A percentile compares a stretch with the other conserved stretches of the same genome.
Evolutionary conservation across 2,797 vertebrate species (phyloP).

Genomic region (Botia almorhae): DNA sequence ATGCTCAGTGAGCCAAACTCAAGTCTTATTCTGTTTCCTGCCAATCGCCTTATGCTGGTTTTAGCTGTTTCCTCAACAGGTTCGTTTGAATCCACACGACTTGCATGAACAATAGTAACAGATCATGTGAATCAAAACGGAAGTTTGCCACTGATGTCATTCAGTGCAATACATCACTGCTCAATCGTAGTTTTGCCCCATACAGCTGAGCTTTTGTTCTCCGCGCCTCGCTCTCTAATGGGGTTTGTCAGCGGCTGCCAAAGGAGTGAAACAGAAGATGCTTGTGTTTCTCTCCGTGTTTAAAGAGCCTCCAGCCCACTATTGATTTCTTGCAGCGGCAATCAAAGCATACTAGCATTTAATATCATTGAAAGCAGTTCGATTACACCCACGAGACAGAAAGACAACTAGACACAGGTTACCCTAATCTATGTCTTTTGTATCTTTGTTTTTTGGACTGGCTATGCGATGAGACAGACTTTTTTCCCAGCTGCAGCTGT

Average conservation of each 20-base stretch:
- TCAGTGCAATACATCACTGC: neutral
- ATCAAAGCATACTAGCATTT: slow-evolving; percentile 47
- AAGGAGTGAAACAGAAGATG: slow-evolving; percentile 55
- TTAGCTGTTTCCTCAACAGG: neutral
- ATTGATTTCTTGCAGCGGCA: slow-evolving; percentile 49
- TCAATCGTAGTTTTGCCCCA: neutral
- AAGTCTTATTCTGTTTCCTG: no score
- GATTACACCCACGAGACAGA: slow-evolving; percentile 25
- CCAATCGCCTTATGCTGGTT: neutral
- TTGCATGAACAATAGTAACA: neutral
- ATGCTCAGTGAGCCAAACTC: no score
- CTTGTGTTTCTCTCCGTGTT: slow-evolving; percentile 45
- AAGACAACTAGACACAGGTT: slow-evolving; percentile 17
- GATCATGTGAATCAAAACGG: neutral
- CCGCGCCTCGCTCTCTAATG: slow-evolving; percentile 5
- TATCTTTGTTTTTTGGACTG: neutral
- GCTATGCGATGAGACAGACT: neutral
- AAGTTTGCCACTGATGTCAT: neutral
- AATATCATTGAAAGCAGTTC: slow-evolving; percentile 26
- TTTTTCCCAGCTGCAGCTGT: slow-evolving; percentile 33
- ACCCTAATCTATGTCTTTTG: neutral
- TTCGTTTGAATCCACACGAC: neutral
- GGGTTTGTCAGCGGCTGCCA: slow-evolving; percentile 23
- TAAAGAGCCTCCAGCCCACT: slow-evolving; percentile 41
- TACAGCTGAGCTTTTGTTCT: neutral